Percentiles rank a stretch among this genome's conserved stretches.
Conservation (phyloP, 2,888 invertebrate species). For the Corbicula japonica region DNA sequence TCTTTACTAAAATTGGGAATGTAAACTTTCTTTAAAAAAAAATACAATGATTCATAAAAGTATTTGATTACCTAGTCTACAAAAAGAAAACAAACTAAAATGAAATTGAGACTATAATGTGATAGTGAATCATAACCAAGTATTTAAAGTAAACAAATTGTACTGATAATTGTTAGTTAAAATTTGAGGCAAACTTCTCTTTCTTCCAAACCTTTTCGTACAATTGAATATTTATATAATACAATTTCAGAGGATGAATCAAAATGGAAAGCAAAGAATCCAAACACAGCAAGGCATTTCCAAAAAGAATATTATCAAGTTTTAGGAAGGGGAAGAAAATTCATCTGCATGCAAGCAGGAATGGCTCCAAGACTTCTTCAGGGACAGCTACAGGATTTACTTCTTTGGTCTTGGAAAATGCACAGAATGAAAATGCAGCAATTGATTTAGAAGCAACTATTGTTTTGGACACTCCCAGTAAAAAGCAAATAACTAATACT, state of each 20-base stretch:
- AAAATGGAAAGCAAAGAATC: conserved; percentile 55
- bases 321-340: conserved; percentile 53
- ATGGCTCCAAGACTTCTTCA: neutral
- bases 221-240: too few species aligned
- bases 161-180: too few species aligned
- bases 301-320: conserved; percentile 53
- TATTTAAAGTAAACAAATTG: too few species aligned
- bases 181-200: too few species aligned
- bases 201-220: too few species aligned
- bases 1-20: too few species aligned
- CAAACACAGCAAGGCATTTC: conserved; percentile 43
- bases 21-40: too few species aligned
- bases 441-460: conserved; percentile 36
- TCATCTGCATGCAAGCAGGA: conserved; percentile 11
- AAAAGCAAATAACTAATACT: neutral
- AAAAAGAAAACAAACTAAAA: too few species aligned
- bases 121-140: too few species aligned
- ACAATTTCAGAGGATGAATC: neutral
- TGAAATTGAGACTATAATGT: too few species aligned
- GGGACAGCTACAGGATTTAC: conserved; percentile 5
- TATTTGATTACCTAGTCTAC: too few species aligned
- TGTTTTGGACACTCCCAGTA: conserved; percentile 23
- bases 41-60: too few species aligned
- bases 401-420: conserved; percentile 6
- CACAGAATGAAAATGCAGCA: conserved; percentile 29